Percentiles rank a stretch among this genome's conserved stretches.
These are phyloP conservation scores for Lycocorax pyrrhopterus DNA, from an alignment of 2,113 vertebrate genomes.

Conservation along the genomic window DNA sequence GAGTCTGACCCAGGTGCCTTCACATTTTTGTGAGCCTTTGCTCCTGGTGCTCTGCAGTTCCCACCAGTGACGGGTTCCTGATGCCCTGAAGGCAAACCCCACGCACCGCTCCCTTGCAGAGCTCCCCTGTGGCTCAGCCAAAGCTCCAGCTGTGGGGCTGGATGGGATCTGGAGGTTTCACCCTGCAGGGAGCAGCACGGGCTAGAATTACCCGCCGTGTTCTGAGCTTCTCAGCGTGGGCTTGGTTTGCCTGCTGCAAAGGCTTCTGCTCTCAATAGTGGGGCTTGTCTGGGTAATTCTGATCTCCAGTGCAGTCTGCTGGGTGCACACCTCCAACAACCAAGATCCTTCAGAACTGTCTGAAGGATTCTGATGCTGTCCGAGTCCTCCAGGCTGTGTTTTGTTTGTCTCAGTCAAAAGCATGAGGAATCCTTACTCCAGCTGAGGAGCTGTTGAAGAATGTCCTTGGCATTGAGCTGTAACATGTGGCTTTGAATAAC, in stretches of 20 bases:
- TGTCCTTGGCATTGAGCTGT: slow-evolving; percentile 19
- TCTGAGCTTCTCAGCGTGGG: not conserved
- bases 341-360: not conserved
- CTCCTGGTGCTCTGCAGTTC: not conserved
- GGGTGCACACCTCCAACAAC: not conserved
- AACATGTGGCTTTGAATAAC: slow-evolving; percentile 60
- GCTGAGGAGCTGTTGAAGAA: slow-evolving; percentile 38
- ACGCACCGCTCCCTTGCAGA: fast-evolving
- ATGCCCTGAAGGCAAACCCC: not conserved
- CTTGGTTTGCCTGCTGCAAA: not conserved
- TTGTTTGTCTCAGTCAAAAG: slow-evolving; percentile 15
- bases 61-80: not conserved
- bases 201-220: not conserved
- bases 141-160: not conserved
- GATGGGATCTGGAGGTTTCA: not conserved
- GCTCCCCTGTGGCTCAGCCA: not conserved
- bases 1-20: not conserved
- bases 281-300: not conserved
- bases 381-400: not conserved
- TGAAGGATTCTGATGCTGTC: slow-evolving; percentile 18
- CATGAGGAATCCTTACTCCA: slow-evolving; percentile 31
- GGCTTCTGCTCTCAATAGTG: not conserved
- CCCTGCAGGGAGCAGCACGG: not conserved
- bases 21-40: not conserved
- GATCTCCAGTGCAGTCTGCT: not conserved